Evolutionary conservation across 2,113 vertebrate species (phyloP), one percentile per base, ranked within the genome.

Genomic region (Dendropsophus ebraccatus): DNA sequence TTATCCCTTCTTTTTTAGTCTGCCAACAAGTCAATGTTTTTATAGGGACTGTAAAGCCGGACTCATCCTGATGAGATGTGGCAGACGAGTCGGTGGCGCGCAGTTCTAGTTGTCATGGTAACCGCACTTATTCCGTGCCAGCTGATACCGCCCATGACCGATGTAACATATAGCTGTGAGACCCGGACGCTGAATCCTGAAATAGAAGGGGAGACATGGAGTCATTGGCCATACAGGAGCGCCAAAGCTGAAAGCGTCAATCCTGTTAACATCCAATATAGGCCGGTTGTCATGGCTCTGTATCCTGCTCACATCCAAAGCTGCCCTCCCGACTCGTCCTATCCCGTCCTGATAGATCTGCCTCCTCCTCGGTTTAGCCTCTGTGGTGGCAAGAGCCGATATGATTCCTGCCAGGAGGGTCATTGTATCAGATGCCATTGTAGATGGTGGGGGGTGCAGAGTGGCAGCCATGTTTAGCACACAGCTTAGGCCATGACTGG

Each of bases 81-180:
- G 30, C 50, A n/a, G 50, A 13, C 11, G 16, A 35, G 30, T 58
- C 14, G 1, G 2, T 1, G 1, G 30, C 50, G 52, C 4, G 50
- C 50, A 23, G 50, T 56, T n/a, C 50, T 58, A 4, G 75, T 77
- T 56, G 75, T 54, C 49, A 77, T 56, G 75, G 75, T 54, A 77
- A 77, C 17, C 28, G 1, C 28, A 52, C 70, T 74, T 54, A 1
- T 25, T 54, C 12, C 11, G 8, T 52, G 5, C 47, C 74, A 30
- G 5, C 45, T 76, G n/a, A 52, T 0, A 17, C 47, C 28, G 5
- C 74, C 74, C 74, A 30, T 49, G 7, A 30, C 25, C 47, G 4
- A 12, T 10, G 9, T 78, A 35, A 32, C 25, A 14, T 54, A 21
- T 17, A 11, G 35, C n/a, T 30, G 67, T 12, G 74, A 30, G 25